phyloP scores from a whole-genome alignment of 64 coral and sea anemone species.

The Cladopsammia gracilis region DNA sequence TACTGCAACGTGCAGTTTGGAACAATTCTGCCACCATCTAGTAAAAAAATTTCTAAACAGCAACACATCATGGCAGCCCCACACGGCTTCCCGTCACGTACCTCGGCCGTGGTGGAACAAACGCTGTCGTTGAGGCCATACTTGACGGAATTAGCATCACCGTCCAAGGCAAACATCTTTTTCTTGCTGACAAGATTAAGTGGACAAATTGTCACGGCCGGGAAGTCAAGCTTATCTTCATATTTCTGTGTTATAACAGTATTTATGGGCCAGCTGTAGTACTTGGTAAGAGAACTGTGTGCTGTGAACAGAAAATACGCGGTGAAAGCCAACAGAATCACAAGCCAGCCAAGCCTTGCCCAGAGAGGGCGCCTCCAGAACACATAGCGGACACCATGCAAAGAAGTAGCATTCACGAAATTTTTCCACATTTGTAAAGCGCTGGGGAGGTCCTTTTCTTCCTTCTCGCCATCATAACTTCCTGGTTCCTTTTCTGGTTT shows the following conservation, averaged over 20 bases:
- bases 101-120: slow-evolving; percentile 63
- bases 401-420: slow-evolving; percentile 31
- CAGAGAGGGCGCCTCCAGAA: background rate
- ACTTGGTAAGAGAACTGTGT: background rate
- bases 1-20: slow-evolving; percentile 51
- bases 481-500: background rate
- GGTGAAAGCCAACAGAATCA: slow-evolving; percentile 16
- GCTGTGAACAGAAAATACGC: slow-evolving; percentile 10
- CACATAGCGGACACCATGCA: slow-evolving; percentile 27
- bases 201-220: slow-evolving; percentile 51
- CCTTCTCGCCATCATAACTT: background rate
- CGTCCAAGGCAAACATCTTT: slow-evolving; percentile 70
- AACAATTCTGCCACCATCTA: background rate
- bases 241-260: slow-evolving; percentile 23
- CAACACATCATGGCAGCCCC: slow-evolving; percentile 81
- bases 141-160: background rate
- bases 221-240: slow-evolving; percentile 5
- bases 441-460: background rate
- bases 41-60: background rate
- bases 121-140: slow-evolving; percentile 76
- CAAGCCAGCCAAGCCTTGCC: slow-evolving; percentile 7
- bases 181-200: slow-evolving; percentile 27
- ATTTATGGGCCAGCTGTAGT: background rate
- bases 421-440: slow-evolving; percentile 9
- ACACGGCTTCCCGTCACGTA: slow-evolving; percentile 68